Base-by-base conservation (phyloP, 2,113 vertebrate species). In the Cochlearius cochlearius region DNA sequence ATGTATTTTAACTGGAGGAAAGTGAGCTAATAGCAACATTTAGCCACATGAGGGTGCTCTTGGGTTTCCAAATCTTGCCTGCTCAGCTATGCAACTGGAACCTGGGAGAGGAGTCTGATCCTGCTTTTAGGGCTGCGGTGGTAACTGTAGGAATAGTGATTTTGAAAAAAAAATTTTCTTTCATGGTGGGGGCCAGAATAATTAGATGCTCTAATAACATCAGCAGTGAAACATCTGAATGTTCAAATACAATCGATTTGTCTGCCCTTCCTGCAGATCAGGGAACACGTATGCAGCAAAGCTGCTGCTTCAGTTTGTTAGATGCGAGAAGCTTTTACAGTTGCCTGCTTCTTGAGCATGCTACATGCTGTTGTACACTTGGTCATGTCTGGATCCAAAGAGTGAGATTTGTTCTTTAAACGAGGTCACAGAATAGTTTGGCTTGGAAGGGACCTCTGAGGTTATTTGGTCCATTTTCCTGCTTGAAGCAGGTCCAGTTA, bases 41-140 rank as follows among this genome's bases (percentile, higher is more conserved):
- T 62, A 69, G 39, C 94, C 97, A 94, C 96, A n/a, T 38, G 96
- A 93, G 92, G 97, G 97, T 94, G 92, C 96, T 81, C 76, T 25
- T 81, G 36, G 60, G 49, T 90, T 97, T 97, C 78, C 59, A 68
- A 69, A 90, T 18, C 56, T 38, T 78, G 21, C 58, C 4, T 77
- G 41, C 72, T 18, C 32, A 75, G 53, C 56, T 8, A 1, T 38
- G 41, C 6, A 5, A 3, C 6, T 41, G 45, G 50, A 78, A 68
- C 38, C 3, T 58, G 11, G 2, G 5, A 36, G 63, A n/a, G 7
- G 32, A 39, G 17, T 2, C 22, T 32, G 8, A 10, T n/a, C 21
- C 27, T 5, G 1, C 41, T 86, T 50, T 39, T 38, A 17, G 39
- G 34, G 15, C 26, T 75, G 11, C 10, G 5, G 22, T 39, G 13